Conservation (phyloP, 2,888 invertebrate genomes). For the Tenthredo mesomela region DNA sequence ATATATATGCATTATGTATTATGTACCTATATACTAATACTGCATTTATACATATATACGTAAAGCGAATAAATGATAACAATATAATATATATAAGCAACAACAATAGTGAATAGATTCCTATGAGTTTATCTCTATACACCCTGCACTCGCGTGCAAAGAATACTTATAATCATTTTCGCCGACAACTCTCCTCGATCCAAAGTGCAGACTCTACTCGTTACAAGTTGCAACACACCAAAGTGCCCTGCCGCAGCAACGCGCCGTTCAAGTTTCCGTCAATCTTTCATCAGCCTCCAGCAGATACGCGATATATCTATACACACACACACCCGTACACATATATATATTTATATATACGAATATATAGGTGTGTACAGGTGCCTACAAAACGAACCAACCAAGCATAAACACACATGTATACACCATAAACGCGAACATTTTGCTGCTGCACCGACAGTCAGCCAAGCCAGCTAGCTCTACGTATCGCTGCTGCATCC, state of each 20-base stretch:
- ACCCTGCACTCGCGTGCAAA: neutral
- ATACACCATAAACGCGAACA: constrained; percentile 20
- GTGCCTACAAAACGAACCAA: constrained; percentile 5
- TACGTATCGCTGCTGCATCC: constrained; percentile 25
- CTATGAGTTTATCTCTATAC: neutral
- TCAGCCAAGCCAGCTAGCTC: neutral
- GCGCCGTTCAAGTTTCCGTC: constrained; percentile 16
- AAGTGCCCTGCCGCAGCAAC: neutral
- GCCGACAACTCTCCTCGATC: constrained; percentile 11
- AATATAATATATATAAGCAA: neutral
- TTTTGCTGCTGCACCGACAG: constrained; percentile 36
- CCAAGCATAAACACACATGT: constrained; percentile 15
- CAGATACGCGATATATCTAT: constrained; percentile 9
- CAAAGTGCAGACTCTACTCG: constrained; percentile 21
- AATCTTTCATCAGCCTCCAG: constrained; percentile 44
- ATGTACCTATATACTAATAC: too few species aligned
- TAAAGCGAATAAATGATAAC: neutral
- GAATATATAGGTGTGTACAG: neutral
- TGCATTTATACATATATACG: too few species aligned
- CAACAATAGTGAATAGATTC: neutral
- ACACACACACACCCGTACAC: neutral
- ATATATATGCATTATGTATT: too few species aligned
- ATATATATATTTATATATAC: neutral
- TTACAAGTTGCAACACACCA: constrained; percentile 12
- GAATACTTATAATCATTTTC: constrained; percentile 25